Evolutionary conservation across 2,797 vertebrate genomes (phyloP), one percentile per base, ranked within the genome.

Genomic region (Oryzias dopingdopingensis): DNA sequence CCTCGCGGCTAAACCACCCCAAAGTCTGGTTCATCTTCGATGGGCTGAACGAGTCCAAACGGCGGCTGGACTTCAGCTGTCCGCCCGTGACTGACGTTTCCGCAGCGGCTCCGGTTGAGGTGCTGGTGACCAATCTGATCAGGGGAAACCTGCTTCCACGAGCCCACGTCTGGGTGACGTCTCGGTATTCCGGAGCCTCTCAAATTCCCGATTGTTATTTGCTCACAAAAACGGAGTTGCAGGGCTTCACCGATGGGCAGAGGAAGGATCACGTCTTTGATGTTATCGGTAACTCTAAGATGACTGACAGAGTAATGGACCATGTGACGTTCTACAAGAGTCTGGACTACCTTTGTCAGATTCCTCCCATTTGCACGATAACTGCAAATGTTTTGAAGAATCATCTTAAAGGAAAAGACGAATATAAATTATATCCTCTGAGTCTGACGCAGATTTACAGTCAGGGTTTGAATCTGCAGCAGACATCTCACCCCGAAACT

Each of bases 21-120:
- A 52, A 55, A 0, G 70, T 86, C 14, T 78, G 66, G 72, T 78
- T 86, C 46, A 3, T 81, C 42, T 48, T 86, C 0, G 84, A 86
- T 0, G 84, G 78, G 51, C 48, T 84, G n/a, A 69, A 82, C 1
- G 79, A 83, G 48, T 81, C 48, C 52, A 15, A 18, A 20, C 1
- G 1, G 32, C 13, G 26, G 0, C 59, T 81, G 4, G 17, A 70
- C 40, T 81, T 79, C 2, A 20, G 2, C 20, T 41, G 57, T 44
- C 52, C 50, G 8, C 2, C 42, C 18, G 71, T 83, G 23, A 64
- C 14, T 1, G 55, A 74, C 40, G 64, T 70, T 24, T 58, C 53
- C 18, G n/a, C 74, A n/a, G 23, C 14, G 13, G 61, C 62, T 17
- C 42, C 51, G 0, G 60, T 63, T 18, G 46, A 69, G 4, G 4